phyloP scores from a whole-genome alignment of 2,797 vertebrate genomes.

The Lacerta viridis region DNA sequence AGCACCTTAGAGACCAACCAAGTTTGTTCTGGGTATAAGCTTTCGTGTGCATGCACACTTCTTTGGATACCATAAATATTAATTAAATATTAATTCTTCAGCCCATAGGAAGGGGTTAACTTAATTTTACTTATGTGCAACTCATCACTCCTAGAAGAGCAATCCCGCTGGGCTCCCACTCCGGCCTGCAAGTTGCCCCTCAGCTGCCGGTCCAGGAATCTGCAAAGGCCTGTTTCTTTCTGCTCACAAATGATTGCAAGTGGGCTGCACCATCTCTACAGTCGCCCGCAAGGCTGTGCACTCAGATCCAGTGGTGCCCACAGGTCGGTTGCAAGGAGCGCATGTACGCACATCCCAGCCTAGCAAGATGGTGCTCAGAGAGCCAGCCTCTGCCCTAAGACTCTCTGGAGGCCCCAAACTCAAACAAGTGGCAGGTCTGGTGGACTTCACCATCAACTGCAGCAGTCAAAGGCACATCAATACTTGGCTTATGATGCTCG shows the following conservation, averaged over 20 bases:
- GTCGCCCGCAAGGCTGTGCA: too few relatives aligned
- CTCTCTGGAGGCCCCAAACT: too few relatives aligned
- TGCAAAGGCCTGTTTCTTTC: not conserved
- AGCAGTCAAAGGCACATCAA: not conserved
- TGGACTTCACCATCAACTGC: not conserved
- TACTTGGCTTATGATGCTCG: not conserved
- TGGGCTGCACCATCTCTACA: too few relatives aligned
- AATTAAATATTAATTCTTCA: not conserved
- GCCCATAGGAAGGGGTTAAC: not conserved
- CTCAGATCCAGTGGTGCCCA: too few relatives aligned
- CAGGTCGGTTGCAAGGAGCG: not conserved
- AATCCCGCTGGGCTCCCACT: not conserved
- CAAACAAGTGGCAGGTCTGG: not conserved
- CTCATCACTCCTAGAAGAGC: not conserved
- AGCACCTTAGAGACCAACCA: too few relatives aligned
- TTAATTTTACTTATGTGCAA: not conserved
- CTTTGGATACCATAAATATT: not conserved
- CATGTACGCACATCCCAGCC: not conserved
- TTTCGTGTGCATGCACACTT: too few relatives aligned
- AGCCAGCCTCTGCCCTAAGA: too few relatives aligned
- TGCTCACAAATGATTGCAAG: not conserved
- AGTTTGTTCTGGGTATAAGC: too few relatives aligned
- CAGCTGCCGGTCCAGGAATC: not conserved
- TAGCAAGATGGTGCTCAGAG: not conserved
- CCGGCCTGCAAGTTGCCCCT: not conserved